Percentiles rank a stretch among this genome's conserved stretches.
These are phyloP conservation scores for Fulmarus glacialis DNA, from an alignment of 2,113 vertebrate species.

Conservation along the genomic window DNA sequence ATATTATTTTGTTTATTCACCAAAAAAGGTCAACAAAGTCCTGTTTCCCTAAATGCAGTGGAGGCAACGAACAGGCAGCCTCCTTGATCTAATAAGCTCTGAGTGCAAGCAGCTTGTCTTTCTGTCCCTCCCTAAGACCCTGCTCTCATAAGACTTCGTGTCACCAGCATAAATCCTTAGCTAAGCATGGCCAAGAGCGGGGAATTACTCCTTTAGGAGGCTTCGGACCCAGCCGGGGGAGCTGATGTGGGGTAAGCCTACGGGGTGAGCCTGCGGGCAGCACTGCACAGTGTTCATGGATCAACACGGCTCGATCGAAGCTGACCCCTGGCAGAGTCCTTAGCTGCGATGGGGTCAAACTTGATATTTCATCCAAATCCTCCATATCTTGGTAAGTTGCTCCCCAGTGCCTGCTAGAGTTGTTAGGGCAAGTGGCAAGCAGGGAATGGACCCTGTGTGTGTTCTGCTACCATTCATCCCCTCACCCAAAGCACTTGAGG, in stretches of 20 bases:
- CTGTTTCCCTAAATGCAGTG: not conserved
- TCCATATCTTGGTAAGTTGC: not conserved
- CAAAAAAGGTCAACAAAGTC: not conserved
- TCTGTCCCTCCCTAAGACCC: not conserved
- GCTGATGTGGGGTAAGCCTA: not conserved
- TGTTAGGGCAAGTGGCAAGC: not conserved
- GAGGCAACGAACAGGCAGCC: not conserved
- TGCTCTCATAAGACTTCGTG: not conserved
- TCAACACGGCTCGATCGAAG: not conserved
- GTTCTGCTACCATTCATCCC: not conserved
- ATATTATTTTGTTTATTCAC: not conserved
- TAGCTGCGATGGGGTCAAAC: not conserved
- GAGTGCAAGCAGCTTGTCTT: not conserved
- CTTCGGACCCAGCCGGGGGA: not conserved
- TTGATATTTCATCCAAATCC: not conserved
- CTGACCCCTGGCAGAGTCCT: not conserved
- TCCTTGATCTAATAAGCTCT: not conserved
- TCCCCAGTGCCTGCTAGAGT: not conserved
- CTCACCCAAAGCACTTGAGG: not conserved
- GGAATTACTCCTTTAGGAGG: not conserved
- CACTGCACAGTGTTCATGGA: not conserved
- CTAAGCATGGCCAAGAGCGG: not conserved
- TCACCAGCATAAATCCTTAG: not conserved
- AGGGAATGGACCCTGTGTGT: not conserved
- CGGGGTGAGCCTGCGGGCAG: not conserved